phyloP scores from a whole-genome alignment of 2,888 invertebrate genomes.

The Trypoxylon attenuatum region DNA sequence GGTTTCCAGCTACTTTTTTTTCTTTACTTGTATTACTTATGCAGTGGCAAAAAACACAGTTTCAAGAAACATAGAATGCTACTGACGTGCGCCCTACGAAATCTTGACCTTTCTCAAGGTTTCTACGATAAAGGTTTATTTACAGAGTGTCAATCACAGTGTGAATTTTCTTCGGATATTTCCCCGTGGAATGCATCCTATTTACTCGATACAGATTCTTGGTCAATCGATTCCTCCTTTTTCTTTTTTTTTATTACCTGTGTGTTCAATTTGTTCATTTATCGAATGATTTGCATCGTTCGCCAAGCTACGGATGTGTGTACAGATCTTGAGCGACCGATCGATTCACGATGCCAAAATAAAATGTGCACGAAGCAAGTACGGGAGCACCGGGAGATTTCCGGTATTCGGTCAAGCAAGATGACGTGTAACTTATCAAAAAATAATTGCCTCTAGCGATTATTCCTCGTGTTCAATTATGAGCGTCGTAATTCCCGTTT shows the following conservation, averaged over 20 bases:
- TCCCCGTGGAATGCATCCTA: constrained; percentile 10
- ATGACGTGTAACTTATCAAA: constrained; percentile 25
- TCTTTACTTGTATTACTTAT: constrained; percentile 17
- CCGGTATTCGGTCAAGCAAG: background rate
- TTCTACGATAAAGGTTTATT: constrained; percentile 41
- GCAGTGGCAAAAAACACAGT: constrained; percentile 23
- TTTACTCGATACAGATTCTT: background rate
- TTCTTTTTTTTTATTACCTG: background rate
- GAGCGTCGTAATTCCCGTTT: too few relatives aligned
- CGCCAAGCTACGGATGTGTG: constrained; percentile 15
- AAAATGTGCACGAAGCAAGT: constrained; percentile 43
- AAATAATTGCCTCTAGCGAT: constrained; percentile 25
- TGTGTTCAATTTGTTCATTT: background rate
- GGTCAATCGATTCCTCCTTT: constrained; percentile 3
- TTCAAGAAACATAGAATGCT: constrained; percentile 30
- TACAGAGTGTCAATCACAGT: constrained; percentile 26
- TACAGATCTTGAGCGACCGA: constrained; percentile 25
- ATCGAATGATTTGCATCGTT: background rate
- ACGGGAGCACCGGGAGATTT: background rate
- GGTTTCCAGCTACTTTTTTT: constrained; percentile 35
- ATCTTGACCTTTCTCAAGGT: constrained; percentile 33
- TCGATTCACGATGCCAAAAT: constrained; percentile 51
- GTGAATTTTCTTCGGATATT: constrained; percentile 11
- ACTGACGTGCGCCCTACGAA: constrained; percentile 10
- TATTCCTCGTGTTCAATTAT: background rate